Evolutionary conservation across 2,113 vertebrate genomes (phyloP).

Genomic region (Notothenia rossii): DNA sequence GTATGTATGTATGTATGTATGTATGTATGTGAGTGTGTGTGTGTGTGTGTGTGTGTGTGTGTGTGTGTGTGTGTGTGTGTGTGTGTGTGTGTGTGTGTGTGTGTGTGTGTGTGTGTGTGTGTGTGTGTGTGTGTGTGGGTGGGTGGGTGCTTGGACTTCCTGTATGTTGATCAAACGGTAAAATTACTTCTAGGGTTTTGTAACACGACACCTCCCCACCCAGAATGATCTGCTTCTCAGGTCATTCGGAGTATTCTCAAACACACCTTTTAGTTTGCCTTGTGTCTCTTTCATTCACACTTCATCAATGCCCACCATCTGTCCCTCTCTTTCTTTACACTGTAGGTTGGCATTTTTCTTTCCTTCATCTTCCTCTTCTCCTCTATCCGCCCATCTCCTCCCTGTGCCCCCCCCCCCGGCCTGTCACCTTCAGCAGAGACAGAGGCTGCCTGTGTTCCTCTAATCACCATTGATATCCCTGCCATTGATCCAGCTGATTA

Average conservation of each 20-base stretch:
- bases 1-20: no score
- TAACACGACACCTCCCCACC: constrained; percentile 60
- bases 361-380: neutral
- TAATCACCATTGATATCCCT: constrained; percentile 75
- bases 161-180: constrained; percentile 73
- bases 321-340: neutral
- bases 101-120: neutral
- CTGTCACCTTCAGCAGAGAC: constrained; percentile 59
- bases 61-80: constrained; percentile 17
- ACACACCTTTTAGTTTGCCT: constrained; percentile 2
- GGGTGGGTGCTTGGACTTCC: constrained; percentile 22
- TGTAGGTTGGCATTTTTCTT: neutral
- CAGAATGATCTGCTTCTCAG: constrained; percentile 46
- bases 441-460: constrained; percentile 55
- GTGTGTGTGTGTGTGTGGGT: neutral
- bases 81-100: constrained; percentile 19
- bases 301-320: no score
- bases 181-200: constrained; percentile 47
- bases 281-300: neutral
- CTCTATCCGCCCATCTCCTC: constrained; percentile 38
- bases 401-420: neutral
- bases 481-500: constrained; percentile 76
- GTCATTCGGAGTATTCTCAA: constrained; percentile 29
- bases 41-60: neutral
- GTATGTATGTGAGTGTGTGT: no score